Base-by-base conservation (phyloP, 2,797 vertebrate genomes). In the Leuciscus waleckii region DNA sequence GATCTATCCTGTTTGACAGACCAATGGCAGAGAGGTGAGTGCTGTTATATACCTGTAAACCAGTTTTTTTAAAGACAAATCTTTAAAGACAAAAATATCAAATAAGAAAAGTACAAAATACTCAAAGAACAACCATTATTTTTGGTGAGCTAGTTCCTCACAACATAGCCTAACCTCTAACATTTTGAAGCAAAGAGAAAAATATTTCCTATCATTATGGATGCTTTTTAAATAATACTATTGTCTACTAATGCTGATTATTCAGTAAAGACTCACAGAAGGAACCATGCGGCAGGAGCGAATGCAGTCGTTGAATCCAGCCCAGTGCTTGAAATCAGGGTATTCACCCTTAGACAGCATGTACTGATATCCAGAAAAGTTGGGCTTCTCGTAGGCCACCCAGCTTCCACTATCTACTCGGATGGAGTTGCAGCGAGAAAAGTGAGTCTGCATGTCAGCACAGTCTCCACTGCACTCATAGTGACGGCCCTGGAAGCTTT, bases 301-400 rank as follows among this genome's bases (percentile, higher is more conserved):
- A 90, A 96, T 95, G 82, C 94, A 94, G 92, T 96, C 94, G 41
- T 95, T 96, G 93, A 95, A 96, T 87, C 95, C 95, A 1, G 94
- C 92, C 95, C 95, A 96, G 90, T 92, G 93, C 32, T 95, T 95
- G 88, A 94, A 95, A 89, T 94, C 94, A 0, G 94, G 92, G 89
- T 96, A 96, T 68, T 96, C 95, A 56, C 95, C 95, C 91, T 95
- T 95, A 87, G 91, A 85, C 89, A 96, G 92, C 93, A 95, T 93
- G 91, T 96, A 96, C 92, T 96, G 95, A 92, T 96, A 96, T 69
- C 95, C 95, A 0, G 76, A 79, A 16, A 93, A 96, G 86, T 95
- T 94, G 71, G 95, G 88, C 91, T 95, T 96, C 90, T 96, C 95
- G 4, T 96, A 96, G 89, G 93, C 93, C 89, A 96, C 93, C 95